Base-by-base conservation (phyloP, 2,888 invertebrate species). In the Hololepta plana region DNA sequence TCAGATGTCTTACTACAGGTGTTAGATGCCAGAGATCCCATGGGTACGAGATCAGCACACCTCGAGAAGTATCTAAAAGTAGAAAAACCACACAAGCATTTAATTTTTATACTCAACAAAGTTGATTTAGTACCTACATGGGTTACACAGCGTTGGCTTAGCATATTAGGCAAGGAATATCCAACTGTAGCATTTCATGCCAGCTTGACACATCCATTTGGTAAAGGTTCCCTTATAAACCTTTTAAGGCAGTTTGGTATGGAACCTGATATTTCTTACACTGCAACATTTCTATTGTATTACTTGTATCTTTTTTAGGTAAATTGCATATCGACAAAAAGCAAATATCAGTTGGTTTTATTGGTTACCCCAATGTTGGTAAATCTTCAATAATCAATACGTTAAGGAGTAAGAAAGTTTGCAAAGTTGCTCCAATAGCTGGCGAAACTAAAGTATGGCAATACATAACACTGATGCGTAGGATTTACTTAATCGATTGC, bases 361-460 rank as follows among this genome's bases (percentile, higher is more conserved):
- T 99, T 49, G 98, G 98, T 0, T 99, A 96, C 53, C 98, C 98
- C 2, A 99, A 99, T 60, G 88, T 88, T 3, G 98, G 98, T 0
- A 98, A 99, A 57, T 95, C 93, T 34, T 96, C 96, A 1, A 75
- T 99, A 4, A 96, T 99, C 36, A 99, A 98, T 53, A 88, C 98
- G 1, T 58, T 99, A 29, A 67, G 88, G 28, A 79, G 84, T 6
- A 93, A 95, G 46, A 95, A 98, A 57, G 98, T 99, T 0, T 99
- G 98, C 52, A 98, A 93, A 53, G 93, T 81, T 1, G 98, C 98
- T 3, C 98, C 98, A 0, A 88, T 99, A 44, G 96, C 98, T 30
- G 98, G 98, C 4, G 87, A 88, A 56, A 88, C 87, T 1, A 88
- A 88, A 60, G 93, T 96, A 2, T 99, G 98, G 98, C 98, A 99